These are phyloP conservation scores for Myotis yumanensis DNA, from an alignment of 2,113 vertebrate species.

Conservation along the genomic window DNA sequence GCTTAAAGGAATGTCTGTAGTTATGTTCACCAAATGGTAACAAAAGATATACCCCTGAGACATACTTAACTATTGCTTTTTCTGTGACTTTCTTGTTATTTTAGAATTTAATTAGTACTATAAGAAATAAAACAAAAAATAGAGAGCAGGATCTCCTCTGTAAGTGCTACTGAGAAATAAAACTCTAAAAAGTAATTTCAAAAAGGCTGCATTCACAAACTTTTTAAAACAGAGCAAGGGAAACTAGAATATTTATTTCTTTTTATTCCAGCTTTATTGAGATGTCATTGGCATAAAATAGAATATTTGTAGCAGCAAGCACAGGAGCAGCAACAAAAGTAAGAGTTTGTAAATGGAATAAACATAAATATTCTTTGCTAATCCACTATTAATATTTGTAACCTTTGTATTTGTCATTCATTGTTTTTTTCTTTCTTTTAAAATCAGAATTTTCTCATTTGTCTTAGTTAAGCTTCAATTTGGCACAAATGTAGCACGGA, in stretches of 20 bases:
- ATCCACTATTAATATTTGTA: neutral
- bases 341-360: neutral
- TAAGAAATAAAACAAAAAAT: neutral
- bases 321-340: neutral
- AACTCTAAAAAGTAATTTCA: neutral
- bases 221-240: neutral
- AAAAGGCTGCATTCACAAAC: neutral
- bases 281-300: neutral
- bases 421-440: neutral
- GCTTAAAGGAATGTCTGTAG: neutral
- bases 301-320: neutral
- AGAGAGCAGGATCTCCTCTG: neutral
- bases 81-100: neutral
- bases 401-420: neutral
- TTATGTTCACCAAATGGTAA: neutral
- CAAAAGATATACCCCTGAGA: neutral
- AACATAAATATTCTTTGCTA: neutral
- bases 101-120: neutral
- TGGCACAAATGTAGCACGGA: neutral
- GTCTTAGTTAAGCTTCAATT: neutral
- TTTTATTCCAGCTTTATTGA: neutral
- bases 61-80: neutral
- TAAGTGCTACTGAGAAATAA: neutral
- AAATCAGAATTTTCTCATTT: conserved; percentile 10
- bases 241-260: neutral